phyloP scores from a whole-genome alignment of 2,888 invertebrate species.

The Rhingia rostrata region DNA sequence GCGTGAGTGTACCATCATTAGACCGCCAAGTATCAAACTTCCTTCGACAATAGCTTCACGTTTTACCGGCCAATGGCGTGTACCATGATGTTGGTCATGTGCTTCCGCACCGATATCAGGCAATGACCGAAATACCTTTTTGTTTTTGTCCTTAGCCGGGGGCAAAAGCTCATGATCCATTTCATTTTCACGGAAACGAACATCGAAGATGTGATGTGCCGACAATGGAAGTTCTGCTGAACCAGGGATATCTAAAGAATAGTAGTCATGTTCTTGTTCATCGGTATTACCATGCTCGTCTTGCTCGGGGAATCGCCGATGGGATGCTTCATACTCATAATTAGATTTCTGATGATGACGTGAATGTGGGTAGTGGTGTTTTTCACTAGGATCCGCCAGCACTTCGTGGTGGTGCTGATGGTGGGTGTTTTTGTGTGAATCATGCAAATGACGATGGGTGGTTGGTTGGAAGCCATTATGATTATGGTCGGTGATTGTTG shows the following conservation, averaged over 20 bases:
- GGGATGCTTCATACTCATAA: constrained; percentile 38
- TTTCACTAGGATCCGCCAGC: constrained; percentile 5
- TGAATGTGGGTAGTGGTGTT: constrained; percentile 36
- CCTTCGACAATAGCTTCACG: constrained; percentile 92
- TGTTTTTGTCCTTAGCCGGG: constrained; percentile 7
- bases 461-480: constrained; percentile 24
- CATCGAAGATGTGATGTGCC: constrained; percentile 21
- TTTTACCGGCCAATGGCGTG: constrained; percentile 88
- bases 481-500: constrained; percentile 27
- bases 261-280: background rate
- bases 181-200: constrained; percentile 5
- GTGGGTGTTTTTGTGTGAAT: constrained; percentile 18
- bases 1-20: constrained; percentile 96
- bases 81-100: constrained; percentile 70
- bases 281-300: background rate
- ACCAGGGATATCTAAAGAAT: constrained; percentile 3
- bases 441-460: constrained; percentile 26
- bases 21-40: constrained; percentile 91
- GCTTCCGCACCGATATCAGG: constrained; percentile 78
- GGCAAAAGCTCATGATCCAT: background rate
- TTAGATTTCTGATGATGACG: constrained; percentile 44
- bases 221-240: constrained; percentile 15
- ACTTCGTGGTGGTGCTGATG: constrained; percentile 13
- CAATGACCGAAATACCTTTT: constrained; percentile 79
- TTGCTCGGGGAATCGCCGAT: constrained; percentile 1